Base-by-base conservation (phyloP, 2,888 invertebrate species). In the Volucella zonaria region DNA sequence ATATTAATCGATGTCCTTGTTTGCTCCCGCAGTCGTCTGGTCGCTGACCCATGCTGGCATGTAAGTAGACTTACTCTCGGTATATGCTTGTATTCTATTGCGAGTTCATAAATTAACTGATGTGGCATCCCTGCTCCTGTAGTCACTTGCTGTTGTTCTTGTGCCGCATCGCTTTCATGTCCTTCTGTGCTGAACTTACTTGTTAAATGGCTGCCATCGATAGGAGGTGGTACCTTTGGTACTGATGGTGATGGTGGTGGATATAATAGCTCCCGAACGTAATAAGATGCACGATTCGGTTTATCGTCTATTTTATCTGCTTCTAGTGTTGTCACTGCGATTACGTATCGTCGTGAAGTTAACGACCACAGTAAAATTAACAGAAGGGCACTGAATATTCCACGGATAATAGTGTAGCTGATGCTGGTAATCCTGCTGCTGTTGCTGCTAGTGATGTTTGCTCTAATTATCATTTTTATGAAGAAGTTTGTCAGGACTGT, bases 41-140 rank as follows among this genome's bases (percentile, higher is more conserved):
- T 59, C 64, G 67, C 67, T 58, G 82, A 67, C 76, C 74, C 75
- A 43, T 64, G 74, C 67, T 82, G 88, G 88, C 92, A 91, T 83
- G 90, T 90, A 80, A 90, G 89, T 86, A 89, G 90, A 85, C 90
- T 91, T 76, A 91, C 87, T 87, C 91, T 87, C 61, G 89, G 88
- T 87, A 91, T 91, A 87, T 89, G 88, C 87, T 91, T 91, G 86
- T 90, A 87, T 80, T 87, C 87, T 79, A 86, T 73, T 12, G 89
- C 89, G 79, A 91, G 90, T 86, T 90, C 88, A 86, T 89, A 74
- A 82, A 91, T 88, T 87, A 92, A 87, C 38, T 89, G 87, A 40
- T 88, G 88, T 73, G 88, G 90, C 77, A 86, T 67, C 76, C n/a
- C 68, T 73, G 73, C 31, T 52, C 58, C 66, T 52, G 74, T 62